These are phyloP conservation scores for Patiria miniata DNA, from an alignment of 35 echinoderm and acorn worm species.

Conservation along the genomic window DNA sequence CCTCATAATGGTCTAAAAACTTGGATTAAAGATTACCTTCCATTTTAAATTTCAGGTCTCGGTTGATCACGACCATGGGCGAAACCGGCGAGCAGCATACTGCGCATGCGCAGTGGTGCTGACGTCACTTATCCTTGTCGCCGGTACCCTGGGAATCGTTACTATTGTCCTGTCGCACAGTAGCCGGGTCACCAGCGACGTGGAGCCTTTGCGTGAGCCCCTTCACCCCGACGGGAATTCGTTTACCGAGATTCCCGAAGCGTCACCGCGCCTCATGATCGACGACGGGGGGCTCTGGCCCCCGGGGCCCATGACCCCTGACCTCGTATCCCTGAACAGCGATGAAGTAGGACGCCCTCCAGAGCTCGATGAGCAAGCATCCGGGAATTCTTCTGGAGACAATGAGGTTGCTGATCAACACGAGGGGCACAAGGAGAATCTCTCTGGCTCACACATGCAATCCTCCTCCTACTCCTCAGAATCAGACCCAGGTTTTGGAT, in stretches of 20 bases:
- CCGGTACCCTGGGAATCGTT: neutral
- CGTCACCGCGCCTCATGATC: neutral
- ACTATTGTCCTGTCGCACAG: neutral
- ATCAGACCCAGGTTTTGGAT: no score
- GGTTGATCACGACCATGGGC: neutral
- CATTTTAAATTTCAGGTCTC: neutral
- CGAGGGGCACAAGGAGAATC: no score
- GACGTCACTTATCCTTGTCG: constrained; percentile 2
- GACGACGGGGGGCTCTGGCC: neutral
- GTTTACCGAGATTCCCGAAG: neutral
- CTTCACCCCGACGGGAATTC: neutral
- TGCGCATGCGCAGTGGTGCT: constrained; percentile 9
- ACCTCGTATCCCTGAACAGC: neutral
- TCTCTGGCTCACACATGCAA: no score
- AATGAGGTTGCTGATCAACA: no score
- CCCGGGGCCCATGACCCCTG: neutral
- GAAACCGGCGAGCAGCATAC: neutral
- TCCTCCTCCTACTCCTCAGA: no score
- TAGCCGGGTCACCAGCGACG: neutral
- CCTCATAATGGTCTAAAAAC: neutral
- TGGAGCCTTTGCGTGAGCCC: neutral
- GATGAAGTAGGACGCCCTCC: no score
- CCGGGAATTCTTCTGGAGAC: no score
- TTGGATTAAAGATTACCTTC: neutral
- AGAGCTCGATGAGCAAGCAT: neutral